Evolutionary conservation across 2,888 invertebrate species (phyloP).

Genomic region (Tanypteryx hageni): DNA sequence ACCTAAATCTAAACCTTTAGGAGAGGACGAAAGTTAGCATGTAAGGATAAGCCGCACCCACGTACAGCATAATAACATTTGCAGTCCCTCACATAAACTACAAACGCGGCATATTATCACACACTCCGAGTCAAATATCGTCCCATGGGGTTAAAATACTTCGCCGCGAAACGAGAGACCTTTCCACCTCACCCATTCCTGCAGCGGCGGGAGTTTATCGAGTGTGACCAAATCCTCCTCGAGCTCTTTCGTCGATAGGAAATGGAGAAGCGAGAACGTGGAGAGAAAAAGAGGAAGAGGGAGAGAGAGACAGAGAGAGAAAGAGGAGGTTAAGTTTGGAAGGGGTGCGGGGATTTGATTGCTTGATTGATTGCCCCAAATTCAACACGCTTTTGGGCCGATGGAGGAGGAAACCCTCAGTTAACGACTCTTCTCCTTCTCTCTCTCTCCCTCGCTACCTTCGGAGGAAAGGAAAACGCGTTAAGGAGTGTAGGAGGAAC

Average conservation of each 20-base stretch:
- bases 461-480: background rate
- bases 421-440: background rate
- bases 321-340: background rate
- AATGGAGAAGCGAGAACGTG: background rate
- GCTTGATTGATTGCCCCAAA: slow-evolving; percentile 12
- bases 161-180: background rate
- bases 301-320: background rate
- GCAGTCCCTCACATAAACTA: too few relatives aligned
- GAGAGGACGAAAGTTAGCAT: too few relatives aligned
- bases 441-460: background rate
- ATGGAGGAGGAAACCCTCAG: background rate
- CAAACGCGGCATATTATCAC: too few relatives aligned
- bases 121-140: too few relatives aligned
- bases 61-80: too few relatives aligned
- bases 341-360: background rate
- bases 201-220: background rate
- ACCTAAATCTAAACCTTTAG: too few relatives aligned
- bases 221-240: background rate
- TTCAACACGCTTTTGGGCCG: background rate
- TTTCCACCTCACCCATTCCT: background rate
- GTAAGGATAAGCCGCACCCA: too few relatives aligned
- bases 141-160: background rate
- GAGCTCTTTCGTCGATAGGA: background rate
- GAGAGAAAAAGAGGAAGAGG: background rate
- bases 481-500: background rate